phyloP scores from a whole-genome alignment of 1,140 invertebrate species.

The Helicorthomorpha holstii region DNA sequence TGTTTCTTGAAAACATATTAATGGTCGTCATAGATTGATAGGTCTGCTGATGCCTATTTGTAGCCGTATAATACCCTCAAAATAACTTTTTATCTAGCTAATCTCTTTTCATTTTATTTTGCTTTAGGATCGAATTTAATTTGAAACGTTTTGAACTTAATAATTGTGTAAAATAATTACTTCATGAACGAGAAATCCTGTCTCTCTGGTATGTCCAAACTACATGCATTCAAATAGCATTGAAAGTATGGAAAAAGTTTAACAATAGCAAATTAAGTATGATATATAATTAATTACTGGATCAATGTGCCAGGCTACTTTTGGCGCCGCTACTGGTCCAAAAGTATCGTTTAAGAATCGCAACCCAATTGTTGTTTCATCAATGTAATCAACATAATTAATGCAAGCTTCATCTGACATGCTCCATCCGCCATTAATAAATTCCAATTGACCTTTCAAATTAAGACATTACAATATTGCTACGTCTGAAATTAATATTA shows the following conservation, averaged over 20 bases:
- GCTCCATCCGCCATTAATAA: conserved; percentile 27
- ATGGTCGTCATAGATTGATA: no score
- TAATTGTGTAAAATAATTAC: neutral
- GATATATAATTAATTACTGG: no score
- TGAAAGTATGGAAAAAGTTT: no score
- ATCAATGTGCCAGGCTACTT: conserved; percentile 77
- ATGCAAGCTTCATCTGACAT: conserved; percentile 18
- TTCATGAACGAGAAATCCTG: conserved; percentile 65
- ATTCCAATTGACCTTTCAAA: conserved; percentile 28
- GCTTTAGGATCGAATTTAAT: no score
- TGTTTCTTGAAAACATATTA: no score
- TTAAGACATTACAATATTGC: neutral
- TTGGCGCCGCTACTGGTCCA: conserved; percentile 58
- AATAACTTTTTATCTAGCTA: no score
- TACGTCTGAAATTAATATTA: neutral
- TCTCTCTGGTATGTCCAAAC: conserved; percentile 79
- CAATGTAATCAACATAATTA: conserved; percentile 31
- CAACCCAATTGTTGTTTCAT: conserved; percentile 31
- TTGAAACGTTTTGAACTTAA: no score
- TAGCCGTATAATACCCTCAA: no score
- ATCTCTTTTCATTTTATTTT: no score
- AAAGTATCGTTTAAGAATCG: conserved; percentile 58
- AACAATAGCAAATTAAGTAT: no score
- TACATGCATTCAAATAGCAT: no score
- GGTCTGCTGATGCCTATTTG: no score